Conservation (phyloP, 2,797 vertebrate genomes). For the Syngnathus rostellatus region DNA sequence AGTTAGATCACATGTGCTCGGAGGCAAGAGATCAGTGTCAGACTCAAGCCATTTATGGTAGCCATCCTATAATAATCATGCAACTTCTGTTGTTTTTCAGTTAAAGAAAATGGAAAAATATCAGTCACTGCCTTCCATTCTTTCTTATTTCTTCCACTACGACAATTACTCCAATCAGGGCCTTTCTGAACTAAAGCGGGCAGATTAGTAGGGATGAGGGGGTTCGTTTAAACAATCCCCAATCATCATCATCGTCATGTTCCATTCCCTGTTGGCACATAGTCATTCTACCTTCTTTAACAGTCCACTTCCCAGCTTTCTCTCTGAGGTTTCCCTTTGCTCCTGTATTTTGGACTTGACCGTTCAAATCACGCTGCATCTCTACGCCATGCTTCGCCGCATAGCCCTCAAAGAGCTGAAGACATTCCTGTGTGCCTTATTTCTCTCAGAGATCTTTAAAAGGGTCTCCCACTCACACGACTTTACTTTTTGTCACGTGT, state of each 20-base stretch:
- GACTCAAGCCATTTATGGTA: conserved; percentile 10
- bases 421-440: conserved; percentile 42
- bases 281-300: conserved; percentile 27
- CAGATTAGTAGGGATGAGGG: conserved; percentile 48
- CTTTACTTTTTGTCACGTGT: conserved; percentile 43
- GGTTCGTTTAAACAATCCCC: conserved; percentile 44
- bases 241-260: conserved; percentile 28
- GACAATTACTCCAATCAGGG: conserved; percentile 42
- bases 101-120: conserved; percentile 56
- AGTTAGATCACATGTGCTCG: not conserved
- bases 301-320: conserved; percentile 23
- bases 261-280: conserved; percentile 17
- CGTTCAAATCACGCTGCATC: conserved; percentile 25
- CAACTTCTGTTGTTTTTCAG: conserved; percentile 28
- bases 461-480: conserved; percentile 25
- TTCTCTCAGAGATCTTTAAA: conserved; percentile 11
- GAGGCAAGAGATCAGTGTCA: conserved; percentile 5
- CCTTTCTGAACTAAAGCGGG: conserved; percentile 41
- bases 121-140: conserved; percentile 37
- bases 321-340: conserved; percentile 26
- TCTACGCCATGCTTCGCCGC: conserved; percentile 46
- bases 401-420: conserved; percentile 39
- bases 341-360: conserved; percentile 18
- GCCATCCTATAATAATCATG: conserved; percentile 17
- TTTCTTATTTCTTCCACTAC: conserved; percentile 41